Base-by-base conservation (phyloP, 2,797 vertebrate genomes). In the Microchirus variegatus region DNA sequence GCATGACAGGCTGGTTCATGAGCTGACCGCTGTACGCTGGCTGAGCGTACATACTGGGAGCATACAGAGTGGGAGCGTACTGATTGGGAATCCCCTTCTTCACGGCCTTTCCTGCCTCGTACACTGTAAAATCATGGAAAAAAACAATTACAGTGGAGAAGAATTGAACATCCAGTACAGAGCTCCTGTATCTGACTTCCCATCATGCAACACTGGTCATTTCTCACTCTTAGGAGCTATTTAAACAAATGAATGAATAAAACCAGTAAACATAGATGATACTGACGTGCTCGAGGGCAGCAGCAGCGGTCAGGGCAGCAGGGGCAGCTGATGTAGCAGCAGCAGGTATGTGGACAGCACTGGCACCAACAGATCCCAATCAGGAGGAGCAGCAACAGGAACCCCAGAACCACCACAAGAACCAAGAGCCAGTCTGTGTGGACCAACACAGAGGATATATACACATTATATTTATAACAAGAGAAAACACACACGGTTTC, bases 321-420 rank as follows among this genome's bases (percentile, higher is more conserved):
- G 40, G 96, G 96, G 67, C 96, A 98, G 52, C 95, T 92, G 77
- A 98, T 57, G 9, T 95, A 96, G 71, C 96, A 98, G 89, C 96
- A 97, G 86, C 96, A 97, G 18, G 94, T 96, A 57, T 97, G 96
- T 8, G 96, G 96, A 73, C 96, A 97, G 72, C 96, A 97, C 85
- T 98, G 96, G 47, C 96, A 97, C 95, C 96, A 98, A 81, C 96
- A 98, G 88, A 97, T 94, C 43, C 93, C 93, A 14, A 96, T 91
- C 43, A 95, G 81, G 17, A 96, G 72, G 60, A 96, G 59, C 59
- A 96, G 26, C 35, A 97, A 69, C 17, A 96, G 63, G 67, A 84
- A 92, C 0, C 93, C 95, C 10, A 96, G 17, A 6, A 93, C 90
- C 59, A 98, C 94, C 75, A 97, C 59, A 0, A 95, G 82, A 18